phyloP scores from a whole-genome alignment of 1,140 invertebrate genomes.

The Lordiphosa mommai region DNA sequence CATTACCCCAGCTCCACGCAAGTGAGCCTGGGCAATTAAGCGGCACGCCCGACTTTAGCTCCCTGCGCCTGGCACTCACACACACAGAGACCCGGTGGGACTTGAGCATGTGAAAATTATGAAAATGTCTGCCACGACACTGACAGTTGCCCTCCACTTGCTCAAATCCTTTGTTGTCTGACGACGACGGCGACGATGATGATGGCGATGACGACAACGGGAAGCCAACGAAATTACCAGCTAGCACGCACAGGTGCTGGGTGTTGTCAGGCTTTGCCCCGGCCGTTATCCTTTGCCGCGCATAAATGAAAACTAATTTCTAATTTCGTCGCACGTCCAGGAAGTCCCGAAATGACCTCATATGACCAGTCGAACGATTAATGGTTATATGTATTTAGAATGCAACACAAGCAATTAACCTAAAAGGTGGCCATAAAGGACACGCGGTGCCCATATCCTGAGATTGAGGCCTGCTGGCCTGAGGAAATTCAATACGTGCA shows the following conservation, averaged over 20 bases:
- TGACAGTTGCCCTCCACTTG: conserved; percentile 37
- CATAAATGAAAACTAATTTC: conserved; percentile 58
- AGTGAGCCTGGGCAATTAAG: conserved; percentile 50
- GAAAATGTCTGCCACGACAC: conserved; percentile 59
- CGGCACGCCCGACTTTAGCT: conserved; percentile 26
- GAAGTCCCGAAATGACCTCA: conserved; percentile 58
- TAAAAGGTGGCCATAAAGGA: conserved; percentile 60
- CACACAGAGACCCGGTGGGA: conserved; percentile 24
- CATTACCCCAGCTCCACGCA: conserved; percentile 22
- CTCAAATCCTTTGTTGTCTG: conserved; percentile 69
- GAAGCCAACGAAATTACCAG: conserved; percentile 35
- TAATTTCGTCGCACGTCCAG: conserved; percentile 24
- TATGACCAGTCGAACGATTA: conserved; percentile 32
- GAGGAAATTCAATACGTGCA: conserved; percentile 48
- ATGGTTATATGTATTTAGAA: conserved; percentile 14
- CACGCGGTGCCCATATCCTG: conserved; percentile 3
- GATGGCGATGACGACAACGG: conserved; percentile 1
- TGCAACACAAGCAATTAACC: conserved; percentile 64
- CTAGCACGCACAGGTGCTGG: conserved; percentile 54
- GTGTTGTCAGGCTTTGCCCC: conserved; percentile 25
- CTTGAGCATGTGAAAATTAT: conserved; percentile 68
- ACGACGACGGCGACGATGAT: conserved; percentile 17
- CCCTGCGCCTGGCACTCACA: not conserved
- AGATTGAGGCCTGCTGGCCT: not conserved
- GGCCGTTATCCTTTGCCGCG: conserved; percentile 10